Evolutionary conservation across 2,797 vertebrate species (phyloP), one percentile per base, ranked within the genome.

Genomic region (Orestias chungarensis): DNA sequence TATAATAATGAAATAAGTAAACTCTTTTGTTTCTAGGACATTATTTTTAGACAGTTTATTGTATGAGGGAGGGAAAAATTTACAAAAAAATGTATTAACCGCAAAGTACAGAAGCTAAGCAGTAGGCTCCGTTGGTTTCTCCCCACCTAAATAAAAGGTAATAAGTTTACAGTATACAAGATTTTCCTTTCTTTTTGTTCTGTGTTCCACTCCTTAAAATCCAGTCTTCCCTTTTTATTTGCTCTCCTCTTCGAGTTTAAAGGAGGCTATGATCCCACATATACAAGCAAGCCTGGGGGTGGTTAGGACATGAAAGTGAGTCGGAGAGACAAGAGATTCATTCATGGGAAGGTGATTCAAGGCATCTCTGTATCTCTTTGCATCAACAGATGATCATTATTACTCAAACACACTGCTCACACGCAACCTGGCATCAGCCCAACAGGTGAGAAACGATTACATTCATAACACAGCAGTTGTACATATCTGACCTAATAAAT

Each of bases 341-440:
- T 94, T 94, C 91, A 94, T 93, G 78, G 87, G 85, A 88, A 82
- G 89, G 85, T 93, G 93, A 94, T 90, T 93, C 90, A 93, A 91
- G 88, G 87, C 89, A 91, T 86, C 88, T 79, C 83, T 85, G 87
- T 91, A 89, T 94, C 90, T 92, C 62, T 87, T 76, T 78, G 42
- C 80, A 82, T 89, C 78, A 74, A 91, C 89, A 87, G 90, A 91
- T 88, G 92, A 94, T 94, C 87, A 92, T 87, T 91, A 91, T 94
- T 92, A 94, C 85, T 93, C 92, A 93, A 89, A 88, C 86, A 78
- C 86, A 67, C 80, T 70, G 86, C 91, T 93, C 93, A 94, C 93
- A 94, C 93, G 91, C 93, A 88, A 93, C 87, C 88, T 79, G 70
- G 70, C 57, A 70, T 76, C 79, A 64, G 38, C 68, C 77, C 88